Evolutionary conservation across 2,797 vertebrate genomes (phyloP), one percentile per base, ranked within the genome.

Genomic region (Delichon dasypus): DNA sequence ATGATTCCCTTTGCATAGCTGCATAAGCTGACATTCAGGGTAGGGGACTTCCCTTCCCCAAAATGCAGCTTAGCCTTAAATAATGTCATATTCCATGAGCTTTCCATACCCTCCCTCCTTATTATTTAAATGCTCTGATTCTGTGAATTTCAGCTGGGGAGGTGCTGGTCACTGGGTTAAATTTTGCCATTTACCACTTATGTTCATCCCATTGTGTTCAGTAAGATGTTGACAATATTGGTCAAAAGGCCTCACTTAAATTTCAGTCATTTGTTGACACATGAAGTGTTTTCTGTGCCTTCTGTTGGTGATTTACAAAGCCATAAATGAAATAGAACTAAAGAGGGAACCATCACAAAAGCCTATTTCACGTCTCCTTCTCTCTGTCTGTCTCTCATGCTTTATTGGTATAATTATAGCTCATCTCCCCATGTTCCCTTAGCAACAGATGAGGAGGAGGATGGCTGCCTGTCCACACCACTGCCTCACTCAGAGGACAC

Each of bases 381-480:
- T 92, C 74, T 60, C 64, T 90, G 26, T 2, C 81, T 92, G 68
- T 95, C 89, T 96, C 85, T 94, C 83, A 82, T 13, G 58, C 36
- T 81, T 94, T 75, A 53, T 74, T 83, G 72, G 64, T 92, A 73
- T 85, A 96, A 94, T 96, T 95, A 92, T 79, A 94, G 86, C 77
- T 85, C 42, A 6, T 94, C 44, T 94, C 60, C 91, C 50, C 50
- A 20, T 72, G 92, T 93, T 96, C 79, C 82, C 96, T 51, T 88
- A 91, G 90, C 93, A 97, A 95, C 84, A 97, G 90, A 95, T 68
- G 76, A 90, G 55, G 90, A 94, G 86, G 78, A 89, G 58, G 48
- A 89, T 90, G 88, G 50, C 73, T 92, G 86, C 76, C 42, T 91
- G 58, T 80, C 95, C 0, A 0, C 7, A 4, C 47, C 19, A 27